Evolutionary conservation across 2,888 invertebrate genomes (phyloP).

Genomic region (Aricia artaxerxes): DNA sequence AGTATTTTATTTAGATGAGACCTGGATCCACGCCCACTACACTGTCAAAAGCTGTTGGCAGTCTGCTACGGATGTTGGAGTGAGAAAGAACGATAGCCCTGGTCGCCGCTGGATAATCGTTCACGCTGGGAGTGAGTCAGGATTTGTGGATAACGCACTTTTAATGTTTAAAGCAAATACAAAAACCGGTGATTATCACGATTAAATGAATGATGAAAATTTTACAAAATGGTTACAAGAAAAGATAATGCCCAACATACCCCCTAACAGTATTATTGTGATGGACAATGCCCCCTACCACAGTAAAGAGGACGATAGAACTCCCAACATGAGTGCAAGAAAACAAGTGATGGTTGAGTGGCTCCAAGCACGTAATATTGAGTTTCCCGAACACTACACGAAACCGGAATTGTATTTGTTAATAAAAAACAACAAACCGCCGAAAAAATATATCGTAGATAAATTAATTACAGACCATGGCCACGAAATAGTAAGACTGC

Average conservation of each 20-base stretch:
- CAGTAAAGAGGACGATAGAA: constrained; percentile 27
- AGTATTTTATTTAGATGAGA: constrained; percentile 20
- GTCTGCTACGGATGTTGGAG: constrained; percentile 34
- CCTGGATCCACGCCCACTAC: constrained; percentile 31
- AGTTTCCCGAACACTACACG: constrained; percentile 41
- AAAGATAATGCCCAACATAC: constrained; percentile 38
- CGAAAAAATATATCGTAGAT: constrained; percentile 46
- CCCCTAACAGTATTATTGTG: constrained; percentile 33
- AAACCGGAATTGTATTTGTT: constrained; percentile 43
- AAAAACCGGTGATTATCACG: constrained; percentile 37
- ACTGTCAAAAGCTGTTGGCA: constrained; percentile 40
- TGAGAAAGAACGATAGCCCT: constrained; percentile 39
- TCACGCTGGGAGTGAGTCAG: constrained; percentile 38
- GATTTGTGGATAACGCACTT: constrained; percentile 39
- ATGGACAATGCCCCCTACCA: constrained; percentile 35
- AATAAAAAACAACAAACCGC: constrained; percentile 40
- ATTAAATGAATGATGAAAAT: constrained; percentile 37
- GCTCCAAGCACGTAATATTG: constrained; percentile 43
- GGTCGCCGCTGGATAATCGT: constrained; percentile 38
- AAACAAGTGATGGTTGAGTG: constrained; percentile 41
- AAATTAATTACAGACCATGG: constrained; percentile 46
- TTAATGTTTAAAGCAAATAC: constrained; percentile 32
- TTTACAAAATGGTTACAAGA: constrained; percentile 38
- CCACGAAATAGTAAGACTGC: constrained; percentile 48
- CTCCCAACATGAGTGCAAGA: constrained; percentile 31